phyloP scores from a whole-genome alignment of 2,113 vertebrate species.

The Tyto alba region DNA sequence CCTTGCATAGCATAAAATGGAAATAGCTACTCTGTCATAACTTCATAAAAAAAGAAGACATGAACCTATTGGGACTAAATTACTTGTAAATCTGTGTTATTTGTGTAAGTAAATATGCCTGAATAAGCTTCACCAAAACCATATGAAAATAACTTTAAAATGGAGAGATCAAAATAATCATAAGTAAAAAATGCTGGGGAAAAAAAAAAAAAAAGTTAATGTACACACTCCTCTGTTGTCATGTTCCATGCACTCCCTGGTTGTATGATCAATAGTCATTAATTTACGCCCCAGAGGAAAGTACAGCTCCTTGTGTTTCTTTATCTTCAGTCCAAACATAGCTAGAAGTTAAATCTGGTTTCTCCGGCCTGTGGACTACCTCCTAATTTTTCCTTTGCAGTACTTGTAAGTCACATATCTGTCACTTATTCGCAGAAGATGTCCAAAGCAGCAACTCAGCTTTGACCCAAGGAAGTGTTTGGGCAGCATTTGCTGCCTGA shows the following conservation, averaged over 20 bases:
- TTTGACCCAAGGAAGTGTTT: not conserved
- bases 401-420: not conserved
- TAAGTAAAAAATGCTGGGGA: not conserved
- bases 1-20: constrained; percentile 13
- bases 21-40: constrained; percentile 23
- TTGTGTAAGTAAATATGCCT: not conserved
- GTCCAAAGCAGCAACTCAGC: not conserved
- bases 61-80: constrained; percentile 5
- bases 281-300: not conserved
- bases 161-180: not conserved
- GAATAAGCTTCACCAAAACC: not conserved
- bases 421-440: not conserved
- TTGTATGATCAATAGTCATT: not conserved
- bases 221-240: not conserved
- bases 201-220: not conserved
- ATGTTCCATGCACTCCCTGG: not conserved
- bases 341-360: not conserved
- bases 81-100: not conserved
- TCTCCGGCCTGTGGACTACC: not conserved
- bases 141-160: not conserved
- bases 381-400: not conserved
- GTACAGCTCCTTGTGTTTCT: not conserved
- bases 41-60: constrained; percentile 17
- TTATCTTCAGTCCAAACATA: not conserved
- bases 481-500: not conserved